phyloP scores from a whole-genome alignment of 2,888 invertebrate species.

The Cephus pulcher region DNA sequence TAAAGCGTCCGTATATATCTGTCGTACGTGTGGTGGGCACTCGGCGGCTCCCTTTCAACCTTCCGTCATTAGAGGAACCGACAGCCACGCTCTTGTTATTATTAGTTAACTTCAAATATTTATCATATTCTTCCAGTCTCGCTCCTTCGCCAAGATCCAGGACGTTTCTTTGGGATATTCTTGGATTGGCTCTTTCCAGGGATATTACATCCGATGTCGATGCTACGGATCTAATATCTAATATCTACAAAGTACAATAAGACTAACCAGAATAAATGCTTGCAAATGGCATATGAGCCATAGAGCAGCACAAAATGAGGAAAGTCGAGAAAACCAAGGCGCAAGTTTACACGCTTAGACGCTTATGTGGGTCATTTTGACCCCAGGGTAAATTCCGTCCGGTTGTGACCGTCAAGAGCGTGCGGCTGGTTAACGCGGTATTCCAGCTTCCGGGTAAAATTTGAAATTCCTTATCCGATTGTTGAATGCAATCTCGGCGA shows the following conservation, averaged over 20 bases:
- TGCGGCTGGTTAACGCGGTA: not conserved
- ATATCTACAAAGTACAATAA: not conserved
- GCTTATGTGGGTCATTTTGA: slow-evolving; percentile 26
- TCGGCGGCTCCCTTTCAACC: slow-evolving; percentile 44
- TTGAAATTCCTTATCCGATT: not conserved
- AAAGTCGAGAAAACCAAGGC: slow-evolving; percentile 10
- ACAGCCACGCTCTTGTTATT: slow-evolving; percentile 45
- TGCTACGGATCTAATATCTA: not conserved
- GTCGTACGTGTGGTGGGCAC: slow-evolving; percentile 27
- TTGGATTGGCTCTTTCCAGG: slow-evolving; percentile 21
- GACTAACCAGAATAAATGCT: not conserved
- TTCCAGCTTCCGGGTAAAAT: not conserved
- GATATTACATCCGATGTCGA: not conserved
- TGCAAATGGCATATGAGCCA: not conserved
- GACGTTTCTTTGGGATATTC: slow-evolving; percentile 27
- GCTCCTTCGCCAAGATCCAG: slow-evolving; percentile 14
- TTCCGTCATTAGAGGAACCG: slow-evolving; percentile 40
- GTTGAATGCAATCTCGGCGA: not conserved
- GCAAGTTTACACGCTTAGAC: slow-evolving; percentile 31
- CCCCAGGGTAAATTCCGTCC: slow-evolving; percentile 22
- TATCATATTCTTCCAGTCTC: slow-evolving; percentile 47
- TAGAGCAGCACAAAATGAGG: not conserved
- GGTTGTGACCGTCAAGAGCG: slow-evolving; percentile 11
- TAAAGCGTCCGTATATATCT: slow-evolving; percentile 38
- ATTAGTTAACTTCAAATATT: slow-evolving; percentile 62